These are phyloP conservation scores for Pseudopodoces humilis DNA, from an alignment of 2,113 vertebrate genomes.

Conservation along the genomic window DNA sequence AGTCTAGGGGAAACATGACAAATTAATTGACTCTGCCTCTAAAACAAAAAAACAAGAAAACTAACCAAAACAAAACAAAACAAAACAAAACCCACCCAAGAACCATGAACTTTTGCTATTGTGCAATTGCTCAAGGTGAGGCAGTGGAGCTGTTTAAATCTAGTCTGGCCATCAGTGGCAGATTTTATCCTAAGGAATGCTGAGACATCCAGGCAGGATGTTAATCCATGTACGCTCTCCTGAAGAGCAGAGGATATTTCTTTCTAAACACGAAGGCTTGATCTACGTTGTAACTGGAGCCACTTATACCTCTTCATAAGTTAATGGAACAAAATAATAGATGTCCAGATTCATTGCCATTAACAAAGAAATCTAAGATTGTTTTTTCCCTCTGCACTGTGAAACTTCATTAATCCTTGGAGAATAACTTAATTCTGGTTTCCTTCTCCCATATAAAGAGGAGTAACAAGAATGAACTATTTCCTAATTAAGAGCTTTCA, in stretches of 20 bases:
- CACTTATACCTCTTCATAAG: background rate
- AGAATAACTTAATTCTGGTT: background rate
- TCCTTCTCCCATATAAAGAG: background rate
- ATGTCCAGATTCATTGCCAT: background rate
- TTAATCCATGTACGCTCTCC: fast-evolving
- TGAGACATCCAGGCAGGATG: background rate
- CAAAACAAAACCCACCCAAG: fast-evolving
- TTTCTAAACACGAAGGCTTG: background rate
- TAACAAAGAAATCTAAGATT: background rate
- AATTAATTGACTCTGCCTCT: background rate
- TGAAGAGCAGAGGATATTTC: background rate
- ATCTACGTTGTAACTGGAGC: background rate
- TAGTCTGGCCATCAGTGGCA: background rate
- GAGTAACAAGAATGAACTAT: background rate
- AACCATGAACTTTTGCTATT: background rate
- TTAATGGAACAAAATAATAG: background rate
- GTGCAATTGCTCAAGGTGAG: background rate
- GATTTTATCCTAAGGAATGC: background rate
- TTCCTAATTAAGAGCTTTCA: background rate
- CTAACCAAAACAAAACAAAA: fast-evolving
- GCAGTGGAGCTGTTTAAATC: background rate
- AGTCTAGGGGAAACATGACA: background rate
- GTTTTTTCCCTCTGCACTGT: background rate
- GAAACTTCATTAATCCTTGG: background rate
- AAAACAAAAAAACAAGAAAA: background rate